Evolutionary conservation across 30 jellyfish, hydroid and myxozoan species (phyloP).

Genomic region (Rhopilema esculentum): DNA sequence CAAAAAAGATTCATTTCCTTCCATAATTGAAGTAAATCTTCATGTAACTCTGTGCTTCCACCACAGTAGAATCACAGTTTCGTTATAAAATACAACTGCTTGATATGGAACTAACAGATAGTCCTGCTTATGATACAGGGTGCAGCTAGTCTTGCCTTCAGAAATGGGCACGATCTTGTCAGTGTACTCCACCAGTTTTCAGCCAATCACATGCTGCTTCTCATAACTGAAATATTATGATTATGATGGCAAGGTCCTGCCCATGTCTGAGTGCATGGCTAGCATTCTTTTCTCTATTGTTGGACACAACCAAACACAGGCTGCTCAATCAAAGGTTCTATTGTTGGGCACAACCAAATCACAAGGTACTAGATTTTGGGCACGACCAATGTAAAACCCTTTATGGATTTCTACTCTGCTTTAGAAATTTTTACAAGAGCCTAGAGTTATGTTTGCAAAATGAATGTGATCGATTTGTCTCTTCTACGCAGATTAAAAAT

Average conservation of each 20-base stretch:
- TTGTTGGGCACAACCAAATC: not conserved
- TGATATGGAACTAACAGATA: not conserved
- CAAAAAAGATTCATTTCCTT: not conserved
- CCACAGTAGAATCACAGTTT: too few species aligned
- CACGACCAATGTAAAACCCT: too few species aligned
- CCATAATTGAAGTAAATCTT: not conserved
- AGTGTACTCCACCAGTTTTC: not conserved
- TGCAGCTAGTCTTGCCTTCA: not conserved
- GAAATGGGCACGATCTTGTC: not conserved
- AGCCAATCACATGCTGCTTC: not conserved
- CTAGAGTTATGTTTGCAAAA: too few species aligned
- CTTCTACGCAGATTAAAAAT: too few species aligned
- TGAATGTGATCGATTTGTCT: too few species aligned
- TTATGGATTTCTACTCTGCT: too few species aligned
- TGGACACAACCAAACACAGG: not conserved
- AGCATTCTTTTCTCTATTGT: not conserved
- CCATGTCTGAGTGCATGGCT: not conserved
- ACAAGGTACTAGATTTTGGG: too few species aligned
- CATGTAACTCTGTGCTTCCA: too few species aligned
- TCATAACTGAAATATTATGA: not conserved
- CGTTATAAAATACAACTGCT: too few species aligned
- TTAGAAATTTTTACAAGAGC: too few species aligned
- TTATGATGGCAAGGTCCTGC: not conserved
- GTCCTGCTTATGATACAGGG: not conserved
- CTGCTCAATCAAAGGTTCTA: not conserved